Conservation (phyloP, 2,797 vertebrate genomes). For the Liparis tanakae region DNA sequence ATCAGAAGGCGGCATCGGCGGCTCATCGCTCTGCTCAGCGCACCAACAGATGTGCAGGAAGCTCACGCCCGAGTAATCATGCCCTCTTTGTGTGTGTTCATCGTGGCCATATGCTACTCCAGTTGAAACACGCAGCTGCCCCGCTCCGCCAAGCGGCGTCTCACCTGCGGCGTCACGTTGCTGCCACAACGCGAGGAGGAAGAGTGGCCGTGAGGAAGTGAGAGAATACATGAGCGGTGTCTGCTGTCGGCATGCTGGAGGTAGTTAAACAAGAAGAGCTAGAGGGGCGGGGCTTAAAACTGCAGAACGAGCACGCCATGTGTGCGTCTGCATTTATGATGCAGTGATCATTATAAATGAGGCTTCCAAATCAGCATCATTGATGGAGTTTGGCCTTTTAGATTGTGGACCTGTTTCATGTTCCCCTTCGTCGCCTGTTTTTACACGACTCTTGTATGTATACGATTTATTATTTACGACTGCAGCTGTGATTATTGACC, state of each 20-base stretch:
- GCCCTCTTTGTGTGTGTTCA: conserved; percentile 56
- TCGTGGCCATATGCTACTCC: conserved; percentile 57
- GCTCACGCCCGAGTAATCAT: conserved; percentile 64
- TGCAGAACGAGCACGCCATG: conserved; percentile 62
- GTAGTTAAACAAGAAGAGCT: conserved; percentile 72
- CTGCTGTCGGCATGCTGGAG: conserved; percentile 40
- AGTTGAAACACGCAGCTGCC: conserved; percentile 48
- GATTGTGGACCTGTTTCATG: conserved; percentile 17
- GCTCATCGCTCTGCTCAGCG: conserved; percentile 44
- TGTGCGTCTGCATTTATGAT: conserved; percentile 74
- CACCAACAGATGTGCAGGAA: conserved; percentile 65
- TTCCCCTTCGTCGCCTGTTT: conserved; percentile 16
- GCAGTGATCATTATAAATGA: conserved; percentile 80
- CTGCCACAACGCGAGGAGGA: conserved; percentile 42
- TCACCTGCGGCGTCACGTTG: conserved; percentile 23
- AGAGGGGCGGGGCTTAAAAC: conserved; percentile 65
- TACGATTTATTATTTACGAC: too few species aligned
- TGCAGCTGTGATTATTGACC: background rate
- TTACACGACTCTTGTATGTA: conserved; percentile 9
- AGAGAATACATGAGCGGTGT: conserved; percentile 23
- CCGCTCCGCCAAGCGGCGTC: conserved; percentile 30
- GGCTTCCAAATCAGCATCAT: conserved; percentile 64
- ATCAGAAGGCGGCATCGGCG: conserved; percentile 58
- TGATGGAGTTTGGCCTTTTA: conserved; percentile 58
- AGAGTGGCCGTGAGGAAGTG: conserved; percentile 37